Evolutionary conservation across 2,113 vertebrate species (phyloP), one percentile per base, ranked within the genome.

Genomic region (Cinclus cinclus): DNA sequence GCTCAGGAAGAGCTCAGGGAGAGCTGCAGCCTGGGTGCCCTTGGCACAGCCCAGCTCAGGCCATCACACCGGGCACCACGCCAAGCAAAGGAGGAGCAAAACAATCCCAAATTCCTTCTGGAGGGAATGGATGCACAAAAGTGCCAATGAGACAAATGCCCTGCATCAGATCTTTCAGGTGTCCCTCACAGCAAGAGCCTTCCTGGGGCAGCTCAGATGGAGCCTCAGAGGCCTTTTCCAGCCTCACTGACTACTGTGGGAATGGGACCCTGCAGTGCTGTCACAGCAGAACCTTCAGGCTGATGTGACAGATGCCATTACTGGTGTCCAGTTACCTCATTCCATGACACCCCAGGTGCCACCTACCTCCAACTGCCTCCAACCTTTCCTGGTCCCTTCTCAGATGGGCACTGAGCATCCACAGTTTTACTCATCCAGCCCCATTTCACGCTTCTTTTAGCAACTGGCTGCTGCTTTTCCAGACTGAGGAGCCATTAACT

Each of bases 401-500:
- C 94, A 97, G 79, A 63, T 68, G 68, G 93, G 91, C 87, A 92
- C 93, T 90, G 90, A 94, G 92, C 85, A 96, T 71, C 93, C 95
- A 91, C 84, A 71, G 87, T 90, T 94, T 90, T 93, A 91, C 71
- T 90, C 94, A 94, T 75, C 94, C 94, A 96, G 93, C 92, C 94
- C 92, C 87, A 95, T 86, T 59, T 86, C 93, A 94, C 0, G 76
- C 94, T 95, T 86, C 94, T 70, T 83, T 95, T 90, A 97, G 93
- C 88, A 94, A 92, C 88, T 93, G 90, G 92, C 92, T 95, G 93
- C 93, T 96, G 94, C 75, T 93, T 96, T 96, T 95, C 90, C 95
- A 94, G 79, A 93, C 90, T 96, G 94, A 93, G 73, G 83, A 89
- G 77, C 89, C 94, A 96, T 92, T 91, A 91, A 94, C 87, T 95